These are phyloP conservation scores for Chamaedrilus cognettii DNA, from an alignment of 2,888 invertebrate genomes.

Conservation along the genomic window DNA sequence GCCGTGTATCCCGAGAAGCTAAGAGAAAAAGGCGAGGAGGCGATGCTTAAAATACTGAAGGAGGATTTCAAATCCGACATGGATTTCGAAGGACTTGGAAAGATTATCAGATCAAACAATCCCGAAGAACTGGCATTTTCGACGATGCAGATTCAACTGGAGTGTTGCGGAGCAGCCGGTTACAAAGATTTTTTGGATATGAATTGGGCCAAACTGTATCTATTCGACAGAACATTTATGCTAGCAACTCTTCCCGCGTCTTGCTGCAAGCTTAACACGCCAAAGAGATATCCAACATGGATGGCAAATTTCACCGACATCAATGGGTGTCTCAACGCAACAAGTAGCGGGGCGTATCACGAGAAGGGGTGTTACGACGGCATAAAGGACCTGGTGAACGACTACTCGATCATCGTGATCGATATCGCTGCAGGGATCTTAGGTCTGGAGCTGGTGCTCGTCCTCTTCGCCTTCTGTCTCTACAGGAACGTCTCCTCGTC, in stretches of 20 bases:
- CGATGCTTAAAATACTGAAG: neutral
- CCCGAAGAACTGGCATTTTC: too few relatives aligned
- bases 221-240: neutral
- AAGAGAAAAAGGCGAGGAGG: neutral
- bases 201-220: neutral
- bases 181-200: neutral
- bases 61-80: neutral
- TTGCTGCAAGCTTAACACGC: neutral
- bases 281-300: neutral
- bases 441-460: neutral
- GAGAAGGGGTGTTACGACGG: neutral
- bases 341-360: neutral
- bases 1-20: neutral
- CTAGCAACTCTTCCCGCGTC: neutral
- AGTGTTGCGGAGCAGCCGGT: neutral
- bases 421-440: neutral
- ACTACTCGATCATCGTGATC: neutral
- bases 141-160: neutral
- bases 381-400: neutral
- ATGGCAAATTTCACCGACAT: neutral
- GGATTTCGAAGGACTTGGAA: neutral
- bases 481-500: neutral
- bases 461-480: neutral
- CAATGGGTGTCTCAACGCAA: neutral
- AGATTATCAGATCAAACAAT: too few relatives aligned